Percentiles rank a stretch among this genome's conserved stretches.
These are phyloP conservation scores for Cyprinodon brontotheroides DNA, from an alignment of 2,113 vertebrate genomes.

Conservation along the genomic window DNA sequence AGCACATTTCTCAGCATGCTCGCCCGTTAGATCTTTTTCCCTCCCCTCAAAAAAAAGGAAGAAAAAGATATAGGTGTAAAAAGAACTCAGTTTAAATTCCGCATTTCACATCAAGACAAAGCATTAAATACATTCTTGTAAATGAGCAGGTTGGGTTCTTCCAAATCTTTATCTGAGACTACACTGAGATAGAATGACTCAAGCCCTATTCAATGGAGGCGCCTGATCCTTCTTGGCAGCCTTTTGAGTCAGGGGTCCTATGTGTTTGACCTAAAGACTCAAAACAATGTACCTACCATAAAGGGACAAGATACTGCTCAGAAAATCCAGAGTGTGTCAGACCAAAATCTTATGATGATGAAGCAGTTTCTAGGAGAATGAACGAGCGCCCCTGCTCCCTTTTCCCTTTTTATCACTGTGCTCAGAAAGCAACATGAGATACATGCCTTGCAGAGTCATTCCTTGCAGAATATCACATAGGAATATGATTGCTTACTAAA, in stretches of 20 bases:
- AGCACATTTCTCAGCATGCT: slow-evolving; percentile 21
- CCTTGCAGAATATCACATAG: not conserved
- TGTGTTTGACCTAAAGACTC: slow-evolving; percentile 51
- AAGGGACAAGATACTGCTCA: slow-evolving; percentile 39
- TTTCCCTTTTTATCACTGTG: slow-evolving; percentile 19
- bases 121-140: slow-evolving; percentile 40
- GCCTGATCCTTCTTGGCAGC: slow-evolving; percentile 48
- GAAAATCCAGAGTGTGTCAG: slow-evolving; percentile 47
- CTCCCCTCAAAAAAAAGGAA: not conserved
- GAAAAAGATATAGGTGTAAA: not conserved
- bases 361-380: slow-evolving; percentile 62
- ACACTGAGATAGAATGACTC: slow-evolving; percentile 34
- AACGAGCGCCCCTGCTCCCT: slow-evolving; percentile 45
- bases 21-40: slow-evolving; percentile 5
- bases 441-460: slow-evolving; percentile 9
- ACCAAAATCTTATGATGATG: slow-evolving; percentile 60
- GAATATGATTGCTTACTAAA: slow-evolving; percentile 1
- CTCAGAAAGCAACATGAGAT: slow-evolving; percentile 20
- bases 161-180: slow-evolving; percentile 45
- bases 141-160: slow-evolving; percentile 39
- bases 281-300: slow-evolving; percentile 44
- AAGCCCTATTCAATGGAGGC: slow-evolving; percentile 43
- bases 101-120: slow-evolving; percentile 30
- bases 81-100: slow-evolving; percentile 9
- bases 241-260: slow-evolving; percentile 42